These are phyloP conservation scores for Pseudolycoriella hygida DNA, from an alignment of 2,888 invertebrate genomes.

Conservation along the genomic window DNA sequence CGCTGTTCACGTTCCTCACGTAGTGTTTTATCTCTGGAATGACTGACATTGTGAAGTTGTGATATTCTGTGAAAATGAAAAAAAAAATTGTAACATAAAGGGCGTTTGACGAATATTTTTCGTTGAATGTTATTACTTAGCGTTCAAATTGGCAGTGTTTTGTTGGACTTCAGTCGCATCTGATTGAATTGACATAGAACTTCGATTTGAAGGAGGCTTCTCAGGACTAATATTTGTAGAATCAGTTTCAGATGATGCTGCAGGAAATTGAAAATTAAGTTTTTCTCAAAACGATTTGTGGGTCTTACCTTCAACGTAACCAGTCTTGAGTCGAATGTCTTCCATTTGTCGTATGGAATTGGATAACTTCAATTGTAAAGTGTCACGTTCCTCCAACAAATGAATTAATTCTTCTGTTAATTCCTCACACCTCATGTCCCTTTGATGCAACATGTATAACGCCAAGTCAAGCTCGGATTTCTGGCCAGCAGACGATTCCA, in stretches of 20 bases:
- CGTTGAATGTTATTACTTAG: neutral
- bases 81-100: neutral
- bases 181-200: neutral
- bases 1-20: conserved; percentile 60
- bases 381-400: conserved; percentile 70
- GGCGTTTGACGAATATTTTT: neutral
- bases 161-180: neutral
- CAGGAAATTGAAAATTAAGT: no score
- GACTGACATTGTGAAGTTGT: conserved; percentile 54
- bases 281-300: no score
- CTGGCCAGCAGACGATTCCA: neutral
- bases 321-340: conserved; percentile 18
- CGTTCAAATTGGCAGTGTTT: neutral
- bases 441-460: conserved; percentile 68
- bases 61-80: conserved; percentile 36
- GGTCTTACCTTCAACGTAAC: no score
- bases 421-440: conserved; percentile 74
- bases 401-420: conserved; percentile 68
- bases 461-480: conserved; percentile 45
- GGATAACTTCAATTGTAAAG: conserved; percentile 63
- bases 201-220: conserved; percentile 8
- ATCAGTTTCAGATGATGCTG: conserved; percentile 1
- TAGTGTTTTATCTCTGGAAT: conserved; percentile 56
- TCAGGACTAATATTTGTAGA: conserved; percentile 10
- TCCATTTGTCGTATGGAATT: conserved; percentile 63